Base-by-base conservation (phyloP, 92 coral and sea anemone genomes). In the Hydrozoanthus gracilis region DNA sequence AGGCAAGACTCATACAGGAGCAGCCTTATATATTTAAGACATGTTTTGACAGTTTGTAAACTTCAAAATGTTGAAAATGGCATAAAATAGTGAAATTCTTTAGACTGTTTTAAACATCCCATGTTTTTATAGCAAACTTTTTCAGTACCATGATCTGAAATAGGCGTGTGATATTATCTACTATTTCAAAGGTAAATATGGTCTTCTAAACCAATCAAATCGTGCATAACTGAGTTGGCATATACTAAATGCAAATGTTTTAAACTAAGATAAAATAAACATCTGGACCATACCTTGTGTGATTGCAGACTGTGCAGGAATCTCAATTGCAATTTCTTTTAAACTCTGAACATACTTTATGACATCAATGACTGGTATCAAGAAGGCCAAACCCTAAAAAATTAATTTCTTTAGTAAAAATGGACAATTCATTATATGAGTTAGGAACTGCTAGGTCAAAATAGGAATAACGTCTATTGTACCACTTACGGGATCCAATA, bases 291-390 rank as follows among this genome's bases (percentile, higher is more conserved):
- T 93, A 96, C 99, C 99, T 65, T 94, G 91, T 13, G 99, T 96
- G 71, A 94, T 96, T 13, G 99, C 99, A 51, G 99, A 96, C 82
- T 96, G 99, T 60, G 99, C 93, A 12, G 99, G 99, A 68, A 96
- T 95, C 83, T 96, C 99, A 68, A 93, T 94, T 52, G 99, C 98
- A 50, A 95, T 91, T 82, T 96, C 99, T 79, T 96, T 96, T 20
- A 96, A 90, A 82, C 96, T 96, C 67, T 96, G 99, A 4, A 94
- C 95, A 75, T 96, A 96, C 82, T 96, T 96, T 60, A 96, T 95
- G 7, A 95, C 98, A 82, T 96, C 99, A 82, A 94, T 91, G 44
- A 96, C 44, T 11, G 99, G 99, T 51, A 96, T 87, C n/a, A 96
- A 94, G 70, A 96, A 91, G 7, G 99, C 99, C 50, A 96, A 86